Conservation (phyloP, 2,888 invertebrate genomes). For the Tanaodytes sp. region DNA sequence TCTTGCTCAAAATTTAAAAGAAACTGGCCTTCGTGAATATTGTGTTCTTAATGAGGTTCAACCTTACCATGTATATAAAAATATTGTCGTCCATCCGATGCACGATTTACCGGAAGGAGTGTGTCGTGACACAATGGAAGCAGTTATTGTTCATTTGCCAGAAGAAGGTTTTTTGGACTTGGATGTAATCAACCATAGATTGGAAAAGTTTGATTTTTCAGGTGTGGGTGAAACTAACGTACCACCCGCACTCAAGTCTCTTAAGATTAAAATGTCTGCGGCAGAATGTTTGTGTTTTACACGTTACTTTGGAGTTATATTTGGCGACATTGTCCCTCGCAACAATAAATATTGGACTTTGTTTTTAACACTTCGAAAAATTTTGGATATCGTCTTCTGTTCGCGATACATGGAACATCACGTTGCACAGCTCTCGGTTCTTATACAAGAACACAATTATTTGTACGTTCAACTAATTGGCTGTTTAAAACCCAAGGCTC, state of each 20-base stretch:
- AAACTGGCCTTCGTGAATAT: constrained; percentile 10
- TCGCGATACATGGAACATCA: constrained; percentile 5
- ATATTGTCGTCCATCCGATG: constrained; percentile 25
- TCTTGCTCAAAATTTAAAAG: background rate
- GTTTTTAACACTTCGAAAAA: constrained; percentile 25
- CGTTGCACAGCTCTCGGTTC: constrained; percentile 11
- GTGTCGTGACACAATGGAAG: constrained; percentile 19
- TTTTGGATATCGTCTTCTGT: constrained; percentile 13
- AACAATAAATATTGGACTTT: constrained; percentile 19
- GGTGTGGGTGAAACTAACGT: constrained; percentile 11
- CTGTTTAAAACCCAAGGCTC: too few relatives aligned
- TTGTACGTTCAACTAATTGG: too few relatives aligned
- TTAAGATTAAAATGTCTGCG: constrained; percentile 26
- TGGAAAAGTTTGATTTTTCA: constrained; percentile 16
- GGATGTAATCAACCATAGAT: constrained; percentile 7
- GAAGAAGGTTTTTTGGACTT: background rate
- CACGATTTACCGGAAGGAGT: constrained; percentile 34
- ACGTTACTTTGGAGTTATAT: constrained; percentile 23
- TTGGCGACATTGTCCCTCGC: constrained; percentile 13
- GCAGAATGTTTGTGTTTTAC: constrained; percentile 25
- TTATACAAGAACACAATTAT: too few relatives aligned
- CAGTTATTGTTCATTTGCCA: background rate
- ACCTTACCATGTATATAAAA: constrained; percentile 22
- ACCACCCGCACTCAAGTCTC: constrained; percentile 4
- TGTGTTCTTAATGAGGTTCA: constrained; percentile 35